Percentiles rank a stretch among this genome's conserved stretches.
Evolutionary conservation across 2,888 invertebrate species (phyloP).

Genomic region (Trachelus iudaicus): DNA sequence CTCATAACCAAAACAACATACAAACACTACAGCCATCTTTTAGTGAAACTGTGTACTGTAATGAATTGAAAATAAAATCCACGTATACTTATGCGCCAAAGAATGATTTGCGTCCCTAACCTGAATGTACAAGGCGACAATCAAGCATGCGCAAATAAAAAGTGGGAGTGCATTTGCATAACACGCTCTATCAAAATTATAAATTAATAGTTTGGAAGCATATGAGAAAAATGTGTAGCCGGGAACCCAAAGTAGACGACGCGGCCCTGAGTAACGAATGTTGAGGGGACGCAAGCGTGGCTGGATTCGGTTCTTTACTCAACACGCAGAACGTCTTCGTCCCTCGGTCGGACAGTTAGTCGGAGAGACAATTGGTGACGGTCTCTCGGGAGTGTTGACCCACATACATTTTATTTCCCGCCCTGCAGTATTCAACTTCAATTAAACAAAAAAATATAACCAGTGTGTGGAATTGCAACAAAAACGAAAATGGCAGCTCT

Average conservation of each 20-base stretch:
- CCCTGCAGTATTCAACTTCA: not conserved
- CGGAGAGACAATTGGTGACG: not conserved
- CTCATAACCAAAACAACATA: too few relatives aligned
- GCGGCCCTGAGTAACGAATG: not conserved
- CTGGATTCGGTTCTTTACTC: not conserved
- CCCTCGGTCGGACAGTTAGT: not conserved
- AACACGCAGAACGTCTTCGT: not conserved
- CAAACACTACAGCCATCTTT: not conserved
- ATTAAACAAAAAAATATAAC: not conserved
- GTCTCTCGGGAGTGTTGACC: conserved; percentile 21
- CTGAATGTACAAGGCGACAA: not conserved
- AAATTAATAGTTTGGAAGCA: not conserved
- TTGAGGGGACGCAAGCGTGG: not conserved
- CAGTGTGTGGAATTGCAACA: not conserved
- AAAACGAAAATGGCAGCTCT: conserved; percentile 49
- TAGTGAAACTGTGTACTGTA: not conserved
- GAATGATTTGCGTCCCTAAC: not conserved
- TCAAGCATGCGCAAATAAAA: not conserved
- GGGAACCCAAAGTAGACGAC: not conserved
- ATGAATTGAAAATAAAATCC: not conserved
- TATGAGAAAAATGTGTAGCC: not conserved
- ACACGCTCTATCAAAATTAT: not conserved
- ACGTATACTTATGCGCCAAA: not conserved
- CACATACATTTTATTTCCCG: conserved; percentile 17
- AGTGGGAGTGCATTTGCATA: not conserved